phyloP scores from a whole-genome alignment of 1,140 invertebrate species.

The Cephus cinctus region DNA sequence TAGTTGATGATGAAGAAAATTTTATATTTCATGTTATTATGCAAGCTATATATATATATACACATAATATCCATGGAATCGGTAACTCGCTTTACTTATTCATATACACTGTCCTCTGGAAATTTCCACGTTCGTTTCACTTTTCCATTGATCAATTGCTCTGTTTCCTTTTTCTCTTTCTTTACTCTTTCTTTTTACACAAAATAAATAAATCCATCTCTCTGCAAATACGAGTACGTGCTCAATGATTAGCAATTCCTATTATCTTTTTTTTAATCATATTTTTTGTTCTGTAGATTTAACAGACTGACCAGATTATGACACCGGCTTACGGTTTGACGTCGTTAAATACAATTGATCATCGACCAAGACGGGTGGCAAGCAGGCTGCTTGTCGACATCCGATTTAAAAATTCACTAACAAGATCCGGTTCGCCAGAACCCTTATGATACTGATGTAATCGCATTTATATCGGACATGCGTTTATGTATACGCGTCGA shows the following conservation, averaged over 20 bases:
- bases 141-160: neutral
- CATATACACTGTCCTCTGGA: too few species aligned
- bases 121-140: neutral
- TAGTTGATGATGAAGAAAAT: slow-evolving; percentile 48
- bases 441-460: slow-evolving; percentile 19
- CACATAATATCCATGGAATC: slow-evolving; percentile 30
- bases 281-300: too few species aligned
- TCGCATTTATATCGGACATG: slow-evolving; percentile 16
- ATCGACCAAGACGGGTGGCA: neutral
- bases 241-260: too few species aligned
- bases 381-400: slow-evolving; percentile 14
- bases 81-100: too few species aligned
- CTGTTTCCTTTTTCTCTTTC: neutral
- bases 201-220: too few species aligned
- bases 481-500: neutral
- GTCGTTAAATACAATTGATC: slow-evolving; percentile 1
- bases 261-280: too few species aligned
- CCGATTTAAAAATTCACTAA: slow-evolving; percentile 22
- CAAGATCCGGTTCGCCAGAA: slow-evolving; percentile 21
- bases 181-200: neutral
- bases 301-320: too few species aligned
- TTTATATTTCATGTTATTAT: slow-evolving; percentile 53
- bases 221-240: too few species aligned
- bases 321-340: too few species aligned
- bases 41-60: slow-evolving; percentile 12